Evolutionary conservation across 2,888 invertebrate genomes (phyloP), one percentile per base, ranked within the genome.

Genomic region (Leptarthrus brevirostris): DNA sequence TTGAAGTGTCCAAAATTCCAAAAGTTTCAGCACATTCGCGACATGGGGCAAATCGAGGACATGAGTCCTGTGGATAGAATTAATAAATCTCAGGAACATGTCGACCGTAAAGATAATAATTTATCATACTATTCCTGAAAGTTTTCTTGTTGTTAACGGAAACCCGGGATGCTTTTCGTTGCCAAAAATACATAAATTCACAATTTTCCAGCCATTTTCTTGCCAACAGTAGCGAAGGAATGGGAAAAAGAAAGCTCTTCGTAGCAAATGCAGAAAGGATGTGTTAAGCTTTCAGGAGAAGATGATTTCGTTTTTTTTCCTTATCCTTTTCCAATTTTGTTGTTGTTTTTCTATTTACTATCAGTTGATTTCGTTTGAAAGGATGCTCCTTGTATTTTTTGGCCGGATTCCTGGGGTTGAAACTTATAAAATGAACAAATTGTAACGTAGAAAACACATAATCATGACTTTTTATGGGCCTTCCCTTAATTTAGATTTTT

Each of bases 51-150:
- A 54, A 26, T 26, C 24, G 54, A 26, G 54, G 54, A 54, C 54
- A 54, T 24, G 54, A 54, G 26, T 54, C 58, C 70, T 49, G 49
- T 61, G 56, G 66, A 36, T 70, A 52, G 71, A 74, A 74, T 74
- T 74, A 74, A 74, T 74, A 74, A 74, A 74, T 74, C 71, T 71
- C 61, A 26, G 22, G 44, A 64, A 53, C 44, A 71, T 71, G 74
- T 74, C 74, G 74, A 71, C 74, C 74, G 74, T 74, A 74, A 74
- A 74, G 74, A 74, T 74, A 71, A 74, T 74, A 74, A 74, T 74
- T 74, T 74, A 74, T 74, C 74, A 74, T 74, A 61, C 53, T 53
- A 71, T 71, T 58, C 74, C 71, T 26, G 61, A 74, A 74, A 74
- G 71, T 74, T 74, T 74, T 74, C 74, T 71, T 71, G 74, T 69